Conservation (phyloP, 2,797 vertebrate species). For the Pseudochirops cupreus region DNA sequence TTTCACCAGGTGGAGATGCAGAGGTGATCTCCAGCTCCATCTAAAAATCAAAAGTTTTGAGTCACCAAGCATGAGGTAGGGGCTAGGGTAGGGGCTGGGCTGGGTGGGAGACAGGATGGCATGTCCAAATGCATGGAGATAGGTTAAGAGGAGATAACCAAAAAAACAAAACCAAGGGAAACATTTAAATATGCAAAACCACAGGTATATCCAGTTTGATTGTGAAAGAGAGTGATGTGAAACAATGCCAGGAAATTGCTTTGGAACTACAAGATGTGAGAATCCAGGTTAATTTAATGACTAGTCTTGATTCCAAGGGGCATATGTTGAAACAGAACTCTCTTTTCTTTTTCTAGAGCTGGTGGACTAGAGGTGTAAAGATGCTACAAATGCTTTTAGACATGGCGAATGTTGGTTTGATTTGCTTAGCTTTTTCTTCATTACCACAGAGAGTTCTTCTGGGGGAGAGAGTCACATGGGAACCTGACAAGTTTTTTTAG, state of each 20-base stretch:
- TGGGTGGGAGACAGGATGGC: not conserved
- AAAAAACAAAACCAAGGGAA: not conserved
- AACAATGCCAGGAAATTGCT: not conserved
- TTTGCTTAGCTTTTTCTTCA: not conserved
- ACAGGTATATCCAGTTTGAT: not conserved
- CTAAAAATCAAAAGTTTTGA: not conserved
- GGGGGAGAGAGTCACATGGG: not conserved
- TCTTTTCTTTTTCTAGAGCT: not conserved
- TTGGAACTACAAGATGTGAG: not conserved
- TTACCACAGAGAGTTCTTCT: not conserved
- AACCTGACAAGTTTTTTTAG: not conserved
- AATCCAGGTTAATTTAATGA: not conserved
- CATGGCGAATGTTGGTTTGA: not conserved
- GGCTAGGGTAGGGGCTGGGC: not conserved
- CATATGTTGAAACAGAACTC: not conserved
- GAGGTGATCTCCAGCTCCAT: not conserved
- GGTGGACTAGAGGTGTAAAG: not conserved
- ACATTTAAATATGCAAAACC: not conserved
- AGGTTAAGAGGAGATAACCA: not conserved
- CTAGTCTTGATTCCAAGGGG: not conserved
- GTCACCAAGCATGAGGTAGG: not conserved
- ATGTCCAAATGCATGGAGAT: not conserved
- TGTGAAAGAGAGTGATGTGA: not conserved
- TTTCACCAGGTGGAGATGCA: not conserved
- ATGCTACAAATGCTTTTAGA: not conserved